Evolutionary conservation across 2,113 vertebrate genomes (phyloP), one percentile per base, ranked within the genome.

Genomic region (Etheostoma spectabile): DNA sequence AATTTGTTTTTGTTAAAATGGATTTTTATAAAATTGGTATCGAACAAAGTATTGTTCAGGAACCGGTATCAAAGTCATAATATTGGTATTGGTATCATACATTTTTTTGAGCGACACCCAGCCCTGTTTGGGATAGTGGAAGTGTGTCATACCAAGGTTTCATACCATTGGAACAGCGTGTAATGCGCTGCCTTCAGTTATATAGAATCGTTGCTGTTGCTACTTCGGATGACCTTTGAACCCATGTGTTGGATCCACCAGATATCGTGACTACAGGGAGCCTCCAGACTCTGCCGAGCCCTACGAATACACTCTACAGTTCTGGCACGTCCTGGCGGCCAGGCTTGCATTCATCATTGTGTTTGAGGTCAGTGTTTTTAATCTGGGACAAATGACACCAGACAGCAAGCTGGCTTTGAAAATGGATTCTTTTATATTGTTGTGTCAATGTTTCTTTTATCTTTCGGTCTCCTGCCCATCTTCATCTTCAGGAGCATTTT

Each of bases 281-380:
- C 95, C 97, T 52, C 98, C 97, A 16, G 95, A 97, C 60, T 95
- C 97, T 0, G 81, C 94, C 0, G 95, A 93, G 61, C 96, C 97
- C 38, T 99, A 99, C 0, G 92, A 95, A 1, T 98, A 98, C 91
- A 99, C 96, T 0, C 93, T 99, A 74, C 98, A 99, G 92, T 99
- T 99, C 92, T 99, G 98, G 98, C 98, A 99, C 4, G 97, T 99
- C 63, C 89, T 99, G 24, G 98, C 98, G 53, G 98, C 98, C 0
- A 96, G 97, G 4, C 67, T 99, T 84, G 97, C 98, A 77, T 99
- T 99, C 91, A 99, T 99, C 64, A 98, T 99, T 30, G 98, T 99
- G 0, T 99, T 99, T 87, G 98, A 99, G 97, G 98, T 99, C 82
- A 90, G 94, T 69, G 60, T 71, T 70, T 83, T 21, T 18, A 62